phyloP scores from a whole-genome alignment of 1,140 invertebrate species.

The Papilio xuthus region DNA sequence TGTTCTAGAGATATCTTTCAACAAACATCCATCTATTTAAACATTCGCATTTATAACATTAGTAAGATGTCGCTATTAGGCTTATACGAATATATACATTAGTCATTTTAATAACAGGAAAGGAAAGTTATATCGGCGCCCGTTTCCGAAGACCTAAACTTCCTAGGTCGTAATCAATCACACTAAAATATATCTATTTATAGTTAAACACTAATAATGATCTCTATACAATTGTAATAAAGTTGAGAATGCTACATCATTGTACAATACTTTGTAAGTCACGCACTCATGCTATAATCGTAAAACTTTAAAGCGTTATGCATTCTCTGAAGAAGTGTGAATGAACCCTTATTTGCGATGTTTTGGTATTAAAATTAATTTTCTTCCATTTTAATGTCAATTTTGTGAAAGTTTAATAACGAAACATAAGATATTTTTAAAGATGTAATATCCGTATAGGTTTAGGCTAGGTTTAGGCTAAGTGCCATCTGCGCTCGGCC shows the following conservation, averaged over 20 bases:
- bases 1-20: too few relatives aligned
- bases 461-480: too few relatives aligned
- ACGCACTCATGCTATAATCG: conserved; percentile 38
- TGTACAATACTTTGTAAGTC: background rate
- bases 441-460: too few relatives aligned
- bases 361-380: background rate
- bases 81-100: background rate
- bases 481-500: too few relatives aligned
- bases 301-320: conserved; percentile 40
- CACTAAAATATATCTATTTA: conserved; percentile 15
- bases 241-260: background rate
- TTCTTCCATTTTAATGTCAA: too few relatives aligned
- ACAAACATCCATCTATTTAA: too few relatives aligned
- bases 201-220: background rate
- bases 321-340: conserved; percentile 39
- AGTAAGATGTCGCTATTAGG: background rate
- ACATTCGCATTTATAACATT: too few relatives aligned
- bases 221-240: background rate
- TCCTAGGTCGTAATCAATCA: conserved; percentile 35
- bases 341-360: conserved; percentile 41
- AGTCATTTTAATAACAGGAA: conserved; percentile 30
- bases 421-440: too few relatives aligned
- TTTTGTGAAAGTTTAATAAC: too few relatives aligned
- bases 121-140: background rate
- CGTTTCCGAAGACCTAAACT: conserved; percentile 28